Evolutionary conservation across 2,113 vertebrate genomes (phyloP).

Genomic region (Rhadina sibilatrix): DNA sequence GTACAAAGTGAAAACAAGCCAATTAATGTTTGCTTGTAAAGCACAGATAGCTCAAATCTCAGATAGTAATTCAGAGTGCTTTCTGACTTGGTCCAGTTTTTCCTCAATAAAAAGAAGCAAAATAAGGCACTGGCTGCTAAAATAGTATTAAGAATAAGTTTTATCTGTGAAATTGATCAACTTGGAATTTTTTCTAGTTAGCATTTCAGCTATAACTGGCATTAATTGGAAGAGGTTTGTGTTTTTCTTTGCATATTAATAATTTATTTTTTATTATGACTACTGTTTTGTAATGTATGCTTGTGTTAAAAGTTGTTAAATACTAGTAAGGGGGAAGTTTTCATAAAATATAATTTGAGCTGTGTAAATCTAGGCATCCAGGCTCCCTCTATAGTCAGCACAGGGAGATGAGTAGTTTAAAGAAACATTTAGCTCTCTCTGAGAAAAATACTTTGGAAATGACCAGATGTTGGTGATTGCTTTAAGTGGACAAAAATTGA

Average conservation of each 20-base stretch:
- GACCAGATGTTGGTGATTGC: not conserved
- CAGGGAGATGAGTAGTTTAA: not conserved
- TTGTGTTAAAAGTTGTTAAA: not conserved
- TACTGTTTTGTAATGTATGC: not conserved
- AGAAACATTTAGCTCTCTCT: not conserved
- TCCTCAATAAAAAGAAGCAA: not conserved
- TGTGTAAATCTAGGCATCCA: not conserved
- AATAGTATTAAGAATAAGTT: not conserved
- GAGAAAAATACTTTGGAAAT: not conserved
- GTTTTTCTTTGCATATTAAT: not conserved
- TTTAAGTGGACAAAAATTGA: not conserved
- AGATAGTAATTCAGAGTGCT: not conserved
- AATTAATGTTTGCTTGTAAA: not conserved
- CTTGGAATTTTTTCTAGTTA: not conserved
- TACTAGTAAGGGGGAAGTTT: not conserved
- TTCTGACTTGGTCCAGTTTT: not conserved
- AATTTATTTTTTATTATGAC: not conserved
- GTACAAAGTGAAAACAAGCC: not conserved
- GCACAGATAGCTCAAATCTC: not conserved
- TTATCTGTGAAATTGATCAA: not conserved
- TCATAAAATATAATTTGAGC: not conserved
- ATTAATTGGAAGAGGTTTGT: not conserved
- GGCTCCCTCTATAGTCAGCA: conserved; percentile 59
- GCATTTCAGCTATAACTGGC: not conserved
- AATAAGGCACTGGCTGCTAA: not conserved